Evolutionary conservation across 2,113 vertebrate species (phyloP).

Genomic region (Etheostoma spectabile): DNA sequence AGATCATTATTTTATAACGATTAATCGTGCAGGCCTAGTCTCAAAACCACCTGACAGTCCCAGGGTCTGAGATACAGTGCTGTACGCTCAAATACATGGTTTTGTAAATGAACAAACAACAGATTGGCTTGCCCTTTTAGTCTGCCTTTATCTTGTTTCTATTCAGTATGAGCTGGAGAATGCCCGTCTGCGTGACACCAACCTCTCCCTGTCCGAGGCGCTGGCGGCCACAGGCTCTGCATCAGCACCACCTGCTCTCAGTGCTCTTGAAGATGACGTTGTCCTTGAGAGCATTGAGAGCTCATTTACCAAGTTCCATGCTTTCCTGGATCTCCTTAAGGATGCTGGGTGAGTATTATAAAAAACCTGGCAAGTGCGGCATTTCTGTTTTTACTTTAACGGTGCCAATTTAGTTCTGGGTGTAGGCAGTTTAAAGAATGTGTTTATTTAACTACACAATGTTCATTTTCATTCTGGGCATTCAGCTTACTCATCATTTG

Average conservation of each 20-base stretch:
- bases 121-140: background rate
- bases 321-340: slow-evolving; percentile 96
- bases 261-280: slow-evolving; percentile 91
- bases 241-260: slow-evolving; percentile 76
- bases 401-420: background rate
- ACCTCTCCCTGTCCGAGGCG: slow-evolving; percentile 88
- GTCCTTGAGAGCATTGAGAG: slow-evolving; percentile 93
- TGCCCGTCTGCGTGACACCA: slow-evolving; percentile 86
- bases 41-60: background rate
- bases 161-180: slow-evolving; percentile 91
- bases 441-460: background rate
- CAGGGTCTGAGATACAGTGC: background rate
- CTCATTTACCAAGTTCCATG: slow-evolving; percentile 95
- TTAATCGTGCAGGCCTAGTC: background rate
- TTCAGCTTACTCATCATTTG: background rate
- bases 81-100: background rate
- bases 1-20: too few relatives aligned
- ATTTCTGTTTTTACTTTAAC: background rate
- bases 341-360: slow-evolving; percentile 90
- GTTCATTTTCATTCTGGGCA: slow-evolving; percentile 23
- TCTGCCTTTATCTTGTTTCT: background rate
- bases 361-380: background rate
- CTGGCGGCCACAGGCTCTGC: slow-evolving; percentile 77
- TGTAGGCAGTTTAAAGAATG: background rate
- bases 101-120: background rate